A percentile compares a stretch with the other conserved stretches of the same genome.
Conservation (phyloP, 2,888 invertebrate genomes). For the Axea sp. region DNA sequence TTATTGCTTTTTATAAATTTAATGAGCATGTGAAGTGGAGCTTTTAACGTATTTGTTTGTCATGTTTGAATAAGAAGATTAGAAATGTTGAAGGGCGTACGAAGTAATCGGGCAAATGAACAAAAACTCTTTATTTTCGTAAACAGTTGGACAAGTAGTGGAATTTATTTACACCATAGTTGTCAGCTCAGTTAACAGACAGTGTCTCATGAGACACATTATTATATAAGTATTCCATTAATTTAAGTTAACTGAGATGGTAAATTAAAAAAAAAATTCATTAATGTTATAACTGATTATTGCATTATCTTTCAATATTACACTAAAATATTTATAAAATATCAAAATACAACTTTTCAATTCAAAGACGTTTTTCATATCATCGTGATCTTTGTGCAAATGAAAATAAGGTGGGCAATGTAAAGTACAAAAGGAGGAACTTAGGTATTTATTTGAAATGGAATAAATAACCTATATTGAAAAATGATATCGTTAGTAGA, state of each 20-base stretch:
- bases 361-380: no score
- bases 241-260: background rate
- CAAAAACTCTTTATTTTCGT: constrained; percentile 27
- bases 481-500: no score
- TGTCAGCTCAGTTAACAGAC: background rate
- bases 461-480: no score
- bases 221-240: background rate
- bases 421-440: no score
- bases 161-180: constrained; percentile 12
- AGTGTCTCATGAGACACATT: background rate
- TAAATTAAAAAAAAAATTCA: no score
- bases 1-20: constrained; percentile 28
- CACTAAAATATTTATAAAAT: no score
- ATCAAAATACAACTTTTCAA: no score
- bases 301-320: no score
- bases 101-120: constrained; percentile 23
- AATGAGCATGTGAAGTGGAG: constrained; percentile 21
- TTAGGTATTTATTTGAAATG: no score
- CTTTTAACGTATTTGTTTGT: constrained; percentile 31
- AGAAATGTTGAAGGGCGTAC: constrained; percentile 26
- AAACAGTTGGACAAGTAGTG: background rate
- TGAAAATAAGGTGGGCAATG: no score
- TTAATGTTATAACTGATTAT: no score
- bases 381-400: no score
- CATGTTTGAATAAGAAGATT: constrained; percentile 45